Evolutionary conservation across 2,113 vertebrate species (phyloP), one percentile per base, ranked within the genome.

Genomic region (Zapus hudsonius): DNA sequence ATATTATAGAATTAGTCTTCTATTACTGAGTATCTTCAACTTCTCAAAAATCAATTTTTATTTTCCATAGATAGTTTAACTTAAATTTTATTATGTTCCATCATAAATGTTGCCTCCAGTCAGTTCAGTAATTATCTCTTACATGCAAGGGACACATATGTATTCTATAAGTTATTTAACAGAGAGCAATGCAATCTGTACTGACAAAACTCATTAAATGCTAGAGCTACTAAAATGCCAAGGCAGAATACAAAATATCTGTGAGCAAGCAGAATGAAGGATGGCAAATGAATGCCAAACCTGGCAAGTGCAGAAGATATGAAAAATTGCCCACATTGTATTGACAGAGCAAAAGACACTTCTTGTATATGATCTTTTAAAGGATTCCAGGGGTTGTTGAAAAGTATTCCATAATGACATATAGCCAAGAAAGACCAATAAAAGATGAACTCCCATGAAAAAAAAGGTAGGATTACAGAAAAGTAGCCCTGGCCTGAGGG

Each of bases 201-300:
- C 7, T 79, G 38, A 81, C 29, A 93, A 61, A 92, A 52, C 6
- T 69, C 33, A 86, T 84, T 72, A 91, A 92, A 88, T 86, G 70
- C 19, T 59, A 29, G 27, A 52, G 31, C 19, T 57, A 88, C 74
- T 87, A 81, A 87, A 89, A 87, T 70, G 7, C 9, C 72, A 73
- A 44, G 33, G 27, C 47, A 82, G 90, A 91, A 31, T 33, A 36
- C 59, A 83, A 85, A 93, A 47, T 31, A 44, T 57, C 13, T 64
- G 9, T 40, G 5, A 70, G 47, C 25, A 61, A 36, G 79, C 40
- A 84, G 76, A 74, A 85, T 59, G 40, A 75, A 85, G 52, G 40
- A 75, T 42, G 64, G 92, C 23, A 55, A 64, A 69, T 47, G 76
- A 27, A 55, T 38, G 61, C 69, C 33, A 92, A n/a, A 25, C 47